These are phyloP conservation scores for Nemotelus pantherinus DNA, from an alignment of 2,888 invertebrate species.

Conservation along the genomic window DNA sequence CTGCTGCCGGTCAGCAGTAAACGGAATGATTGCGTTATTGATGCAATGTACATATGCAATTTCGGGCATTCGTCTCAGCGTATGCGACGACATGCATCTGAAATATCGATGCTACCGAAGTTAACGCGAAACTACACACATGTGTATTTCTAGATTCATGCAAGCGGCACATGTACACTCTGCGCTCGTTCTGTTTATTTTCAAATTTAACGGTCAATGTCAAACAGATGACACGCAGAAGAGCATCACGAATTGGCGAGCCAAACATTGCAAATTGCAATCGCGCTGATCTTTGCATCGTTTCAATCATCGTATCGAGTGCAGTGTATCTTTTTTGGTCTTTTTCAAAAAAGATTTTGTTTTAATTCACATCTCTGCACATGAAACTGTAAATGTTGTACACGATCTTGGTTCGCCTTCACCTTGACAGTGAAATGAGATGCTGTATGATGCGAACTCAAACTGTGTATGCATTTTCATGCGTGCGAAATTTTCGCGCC, in stretches of 20 bases:
- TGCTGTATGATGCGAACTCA: not conserved
- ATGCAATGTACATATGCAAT: constrained; percentile 28
- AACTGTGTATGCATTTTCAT: not conserved
- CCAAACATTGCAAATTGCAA: constrained; percentile 36
- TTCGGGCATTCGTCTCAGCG: constrained; percentile 22
- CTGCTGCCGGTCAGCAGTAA: not conserved
- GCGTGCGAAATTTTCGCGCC: not conserved
- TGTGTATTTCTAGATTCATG: not conserved
- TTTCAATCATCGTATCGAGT: constrained; percentile 18
- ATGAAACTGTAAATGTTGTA: not conserved
- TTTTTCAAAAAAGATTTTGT: not conserved
- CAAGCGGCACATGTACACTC: not conserved
- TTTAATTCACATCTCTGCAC: not conserved
- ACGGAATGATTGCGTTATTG: constrained; percentile 9
- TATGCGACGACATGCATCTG: not conserved
- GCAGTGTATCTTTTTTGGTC: not conserved
- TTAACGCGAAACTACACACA: constrained; percentile 13
- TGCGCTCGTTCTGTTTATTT: constrained; percentile 32
- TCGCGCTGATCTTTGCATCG: constrained; percentile 28
- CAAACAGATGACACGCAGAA: constrained; percentile 44
- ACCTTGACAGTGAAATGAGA: constrained; percentile 5
- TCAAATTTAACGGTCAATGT: constrained; percentile 42
- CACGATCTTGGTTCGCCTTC: not conserved
- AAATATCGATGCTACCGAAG: not conserved
- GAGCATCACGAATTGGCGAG: constrained; percentile 28